Evolutionary conservation across 2,888 invertebrate genomes (phyloP), one percentile per base, ranked within the genome.

Genomic region (Altica lythri): DNA sequence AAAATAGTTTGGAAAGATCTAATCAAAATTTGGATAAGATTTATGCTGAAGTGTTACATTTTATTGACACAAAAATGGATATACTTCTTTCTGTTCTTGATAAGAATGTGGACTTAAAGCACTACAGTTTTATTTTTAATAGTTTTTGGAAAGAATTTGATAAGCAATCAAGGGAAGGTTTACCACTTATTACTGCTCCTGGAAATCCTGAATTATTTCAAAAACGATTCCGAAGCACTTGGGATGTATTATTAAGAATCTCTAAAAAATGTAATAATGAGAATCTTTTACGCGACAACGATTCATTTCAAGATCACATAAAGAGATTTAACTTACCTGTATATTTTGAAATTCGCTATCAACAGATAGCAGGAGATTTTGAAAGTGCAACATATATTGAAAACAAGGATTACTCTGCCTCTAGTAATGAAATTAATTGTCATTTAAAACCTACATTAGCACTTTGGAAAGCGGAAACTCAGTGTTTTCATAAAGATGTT

Each of bases 281-380:
- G 1, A 78, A 81, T 56, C 70, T 82, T 16, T 80, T 93, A 48
- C 81, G 84, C 60, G 77, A 80, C 47, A 86, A 90, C 68, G 75
- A 82, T 1, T 86, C 89, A 60, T 93, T 90, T 70, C 85, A 85
- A 68, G 86, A 94, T 71, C 83, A 92, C 53, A 66, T 75, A 63
- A 85, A 86, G 61, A 86, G 91, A 65, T 97, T 95, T 91, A 96
- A 95, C 77, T 80, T 96, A 44, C 91, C 94, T 8, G 95, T 97
- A n/a, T 97, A 97, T 77, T 96, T 93, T 75, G 95, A 96, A 79
- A 91, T 94, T 63, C 83, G 94, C 62, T 95, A 94, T 78, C 95
- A 95, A 80, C 92, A 95, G 78, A 91, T 96, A 71, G 93, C 92
- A 47, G 89, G 89, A 63, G 78, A 75, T 30, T 76, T 84, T 60